Evolutionary conservation across 2,888 invertebrate genomes (phyloP).

Genomic region (Rhaphigaster nebulosa): DNA sequence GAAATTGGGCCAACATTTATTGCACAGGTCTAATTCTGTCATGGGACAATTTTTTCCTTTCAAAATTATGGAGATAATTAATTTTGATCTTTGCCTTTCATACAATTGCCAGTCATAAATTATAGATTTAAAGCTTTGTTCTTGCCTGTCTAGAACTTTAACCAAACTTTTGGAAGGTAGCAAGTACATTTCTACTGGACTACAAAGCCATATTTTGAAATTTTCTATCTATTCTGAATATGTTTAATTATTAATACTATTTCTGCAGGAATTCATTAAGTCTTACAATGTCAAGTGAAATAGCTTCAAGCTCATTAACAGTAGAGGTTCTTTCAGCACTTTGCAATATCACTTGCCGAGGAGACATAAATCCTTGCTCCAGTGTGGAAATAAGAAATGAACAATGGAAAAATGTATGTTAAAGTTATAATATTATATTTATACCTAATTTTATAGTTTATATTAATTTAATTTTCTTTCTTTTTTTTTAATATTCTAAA

Average conservation of each 20-base stretch:
- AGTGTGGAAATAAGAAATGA: constrained; percentile 44
- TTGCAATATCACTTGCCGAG: constrained; percentile 56
- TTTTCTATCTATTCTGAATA: not conserved
- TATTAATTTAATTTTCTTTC: not conserved
- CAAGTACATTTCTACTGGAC: no score
- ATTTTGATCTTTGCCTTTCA: no score
- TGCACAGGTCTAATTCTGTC: no score
- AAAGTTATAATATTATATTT: not conserved
- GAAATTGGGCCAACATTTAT: no score
- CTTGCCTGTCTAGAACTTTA: no score
- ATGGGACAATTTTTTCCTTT: no score
- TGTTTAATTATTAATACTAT: not conserved
- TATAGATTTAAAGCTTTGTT: no score
- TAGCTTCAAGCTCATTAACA: constrained; percentile 14
- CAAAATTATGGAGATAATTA: no score
- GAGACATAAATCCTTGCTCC: constrained; percentile 55
- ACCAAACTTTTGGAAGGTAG: no score
- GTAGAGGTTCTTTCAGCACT: constrained; percentile 51
- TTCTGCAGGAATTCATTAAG: constrained; percentile 37
- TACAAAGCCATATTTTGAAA: not conserved
- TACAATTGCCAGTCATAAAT: no score
- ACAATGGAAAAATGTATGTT: constrained; percentile 50
- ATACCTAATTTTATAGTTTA: not conserved
- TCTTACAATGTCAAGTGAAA: constrained; percentile 46
- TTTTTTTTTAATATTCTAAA: not conserved